phyloP scores from a whole-genome alignment of 1,140 invertebrate genomes.

The Campodea augens region DNA sequence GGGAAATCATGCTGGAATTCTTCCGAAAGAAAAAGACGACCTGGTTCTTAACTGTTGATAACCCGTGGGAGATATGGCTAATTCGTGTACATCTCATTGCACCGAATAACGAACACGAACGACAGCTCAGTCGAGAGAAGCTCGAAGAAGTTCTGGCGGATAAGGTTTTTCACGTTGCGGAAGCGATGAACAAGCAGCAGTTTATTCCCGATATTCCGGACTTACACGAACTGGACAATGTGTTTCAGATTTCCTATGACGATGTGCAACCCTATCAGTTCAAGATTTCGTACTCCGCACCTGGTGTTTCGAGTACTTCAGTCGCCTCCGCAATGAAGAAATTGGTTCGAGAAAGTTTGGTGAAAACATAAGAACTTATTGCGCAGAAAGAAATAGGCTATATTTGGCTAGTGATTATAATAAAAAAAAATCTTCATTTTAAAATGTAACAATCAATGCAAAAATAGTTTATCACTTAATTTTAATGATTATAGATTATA shows the following conservation, averaged over 20 bases:
- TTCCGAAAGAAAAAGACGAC: conserved; percentile 75
- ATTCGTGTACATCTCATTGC: conserved; percentile 72
- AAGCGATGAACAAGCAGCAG: conserved; percentile 85
- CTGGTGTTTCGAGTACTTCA: conserved; percentile 45
- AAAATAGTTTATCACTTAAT: background rate
- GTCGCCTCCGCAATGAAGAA: conserved; percentile 76
- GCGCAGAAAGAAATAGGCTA: background rate
- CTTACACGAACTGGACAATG: conserved; percentile 72
- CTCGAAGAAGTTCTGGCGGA: conserved; percentile 80
- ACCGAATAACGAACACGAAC: conserved; percentile 66
- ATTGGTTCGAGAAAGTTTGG: conserved; percentile 68
- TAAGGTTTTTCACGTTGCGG: conserved; percentile 80
- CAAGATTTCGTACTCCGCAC: conserved; percentile 56
- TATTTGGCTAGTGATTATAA: background rate
- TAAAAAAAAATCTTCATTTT: too few species aligned
- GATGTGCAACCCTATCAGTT: conserved; percentile 94
- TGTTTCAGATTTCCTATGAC: conserved; percentile 79
- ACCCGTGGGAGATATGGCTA: conserved; percentile 95
- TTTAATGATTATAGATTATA: background rate
- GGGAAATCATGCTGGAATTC: conserved; percentile 87
- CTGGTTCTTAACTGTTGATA: conserved; percentile 74
- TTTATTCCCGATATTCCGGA: conserved; percentile 90
- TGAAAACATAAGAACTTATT: conserved; percentile 34
- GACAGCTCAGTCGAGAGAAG: conserved; percentile 68
- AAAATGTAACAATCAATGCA: background rate